These are phyloP conservation scores for Exephanes ischioxanthus DNA, from an alignment of 2,888 invertebrate species.

Conservation along the genomic window DNA sequence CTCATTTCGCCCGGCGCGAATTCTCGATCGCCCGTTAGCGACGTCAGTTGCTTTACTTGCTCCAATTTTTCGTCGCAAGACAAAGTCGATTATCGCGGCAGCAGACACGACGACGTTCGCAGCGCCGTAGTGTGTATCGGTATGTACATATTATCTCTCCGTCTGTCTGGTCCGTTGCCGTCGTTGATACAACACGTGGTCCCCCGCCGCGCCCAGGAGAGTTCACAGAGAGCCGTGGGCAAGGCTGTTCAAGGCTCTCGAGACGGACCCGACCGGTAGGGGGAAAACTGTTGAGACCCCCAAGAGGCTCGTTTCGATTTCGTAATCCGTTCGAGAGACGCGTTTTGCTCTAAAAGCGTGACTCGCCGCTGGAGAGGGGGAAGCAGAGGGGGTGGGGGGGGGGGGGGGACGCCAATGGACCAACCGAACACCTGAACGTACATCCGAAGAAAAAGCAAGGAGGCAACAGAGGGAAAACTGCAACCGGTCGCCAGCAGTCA, in stretches of 20 bases:
- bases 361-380: not conserved
- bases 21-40: not conserved
- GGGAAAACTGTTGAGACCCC: constrained; percentile 9
- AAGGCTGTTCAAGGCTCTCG: constrained; percentile 82
- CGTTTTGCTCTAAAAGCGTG: constrained; percentile 43
- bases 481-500: constrained; percentile 26
- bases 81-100: constrained; percentile 14
- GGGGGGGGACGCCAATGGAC: not conserved
- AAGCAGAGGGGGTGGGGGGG: not conserved
- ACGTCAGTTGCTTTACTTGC: not conserved
- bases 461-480: constrained; percentile 4
- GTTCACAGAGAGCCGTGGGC: constrained; percentile 74
- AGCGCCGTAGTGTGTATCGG: constrained; percentile 13
- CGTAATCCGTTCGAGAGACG: constrained; percentile 57
- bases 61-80: not conserved
- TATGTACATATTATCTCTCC: constrained; percentile 44
- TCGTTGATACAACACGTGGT: constrained; percentile 51
- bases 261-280: constrained; percentile 30
- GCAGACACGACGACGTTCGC: constrained; percentile 35
- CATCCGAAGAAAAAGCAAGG: not conserved
- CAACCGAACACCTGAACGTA: not conserved
- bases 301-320: constrained; percentile 54
- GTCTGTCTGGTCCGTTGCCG: constrained; percentile 35
- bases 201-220: constrained; percentile 37
- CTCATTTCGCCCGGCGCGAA: not conserved